phyloP scores from a whole-genome alignment of 2,113 vertebrate species.

The Xyliphius kryptos region DNA sequence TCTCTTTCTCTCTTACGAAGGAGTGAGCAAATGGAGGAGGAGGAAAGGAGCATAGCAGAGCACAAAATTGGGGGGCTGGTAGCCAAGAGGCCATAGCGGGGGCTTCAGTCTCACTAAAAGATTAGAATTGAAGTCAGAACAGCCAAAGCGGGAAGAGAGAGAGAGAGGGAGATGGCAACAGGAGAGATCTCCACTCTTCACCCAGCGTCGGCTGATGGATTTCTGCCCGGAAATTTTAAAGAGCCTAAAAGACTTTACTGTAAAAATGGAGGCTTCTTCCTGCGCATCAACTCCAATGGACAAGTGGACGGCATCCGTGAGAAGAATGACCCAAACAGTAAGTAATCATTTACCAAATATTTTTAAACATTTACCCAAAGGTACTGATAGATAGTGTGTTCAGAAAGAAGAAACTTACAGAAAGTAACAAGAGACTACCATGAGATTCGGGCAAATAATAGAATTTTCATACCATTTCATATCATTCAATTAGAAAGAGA shows the following conservation, averaged over 20 bases:
- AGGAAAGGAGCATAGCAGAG: constrained; percentile 21
- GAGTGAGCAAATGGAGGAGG: constrained; percentile 35
- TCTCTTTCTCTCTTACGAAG: constrained; percentile 31
- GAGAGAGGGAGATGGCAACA: constrained; percentile 67
- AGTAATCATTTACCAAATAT: constrained; percentile 41
- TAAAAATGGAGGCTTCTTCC: constrained; percentile 92
- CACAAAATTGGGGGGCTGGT: constrained; percentile 36
- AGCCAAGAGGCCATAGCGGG: constrained; percentile 8
- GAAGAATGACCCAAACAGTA: constrained; percentile 89
- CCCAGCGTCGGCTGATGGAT: constrained; percentile 73
- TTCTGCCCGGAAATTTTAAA: constrained; percentile 81
- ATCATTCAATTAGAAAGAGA: background rate
- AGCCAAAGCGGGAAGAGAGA: constrained; percentile 31
- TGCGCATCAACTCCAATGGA: constrained; percentile 85
- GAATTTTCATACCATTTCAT: too few species aligned
- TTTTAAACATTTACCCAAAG: background rate
- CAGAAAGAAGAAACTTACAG: background rate
- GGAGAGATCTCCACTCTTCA: constrained; percentile 83
- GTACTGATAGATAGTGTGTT: background rate
- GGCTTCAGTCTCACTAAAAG: background rate
- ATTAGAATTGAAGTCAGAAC: constrained; percentile 44
- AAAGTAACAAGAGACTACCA: background rate
- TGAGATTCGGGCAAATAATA: too few species aligned
- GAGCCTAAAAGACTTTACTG: constrained; percentile 93
- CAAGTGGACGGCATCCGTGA: constrained; percentile 87